Conservation (phyloP, 1,140 invertebrate genomes). For the Drosophila baimaii region DNA sequence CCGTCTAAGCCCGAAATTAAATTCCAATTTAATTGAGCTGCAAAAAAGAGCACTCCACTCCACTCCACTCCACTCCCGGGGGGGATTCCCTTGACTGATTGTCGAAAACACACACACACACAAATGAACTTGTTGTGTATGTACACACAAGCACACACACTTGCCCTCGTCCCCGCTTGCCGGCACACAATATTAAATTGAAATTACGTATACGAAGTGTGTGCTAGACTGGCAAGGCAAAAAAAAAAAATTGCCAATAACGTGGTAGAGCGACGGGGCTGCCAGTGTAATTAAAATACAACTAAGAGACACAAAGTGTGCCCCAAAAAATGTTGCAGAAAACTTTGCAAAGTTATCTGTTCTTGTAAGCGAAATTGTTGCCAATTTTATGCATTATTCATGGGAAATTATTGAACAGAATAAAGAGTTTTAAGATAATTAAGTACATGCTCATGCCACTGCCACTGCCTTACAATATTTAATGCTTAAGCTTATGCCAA, state of each 20-base stretch:
- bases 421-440: too few relatives aligned
- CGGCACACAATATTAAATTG: slow-evolving; percentile 72
- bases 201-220: slow-evolving; percentile 70
- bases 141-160: not conserved
- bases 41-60: slow-evolving; percentile 56
- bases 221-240: slow-evolving; percentile 24
- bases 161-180: not conserved
- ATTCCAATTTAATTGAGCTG: slow-evolving; percentile 83
- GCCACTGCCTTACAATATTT: not conserved
- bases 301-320: slow-evolving; percentile 19
- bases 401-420: too few relatives aligned
- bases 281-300: slow-evolving; percentile 37
- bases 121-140: slow-evolving; percentile 14
- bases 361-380: not conserved
- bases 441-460: too few relatives aligned
- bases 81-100: slow-evolving; percentile 31
- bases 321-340: slow-evolving; percentile 11
- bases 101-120: slow-evolving; percentile 22
- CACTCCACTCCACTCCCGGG: slow-evolving; percentile 1
- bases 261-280: not conserved
- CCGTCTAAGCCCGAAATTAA: slow-evolving; percentile 77
- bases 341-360: slow-evolving; percentile 1
- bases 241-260: slow-evolving; percentile 20
- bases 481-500: slow-evolving; percentile 8
- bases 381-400: slow-evolving; percentile 12